Evolutionary conservation across 2,113 vertebrate genomes (phyloP).

Genomic region (Thamnophis sirtalis): DNA sequence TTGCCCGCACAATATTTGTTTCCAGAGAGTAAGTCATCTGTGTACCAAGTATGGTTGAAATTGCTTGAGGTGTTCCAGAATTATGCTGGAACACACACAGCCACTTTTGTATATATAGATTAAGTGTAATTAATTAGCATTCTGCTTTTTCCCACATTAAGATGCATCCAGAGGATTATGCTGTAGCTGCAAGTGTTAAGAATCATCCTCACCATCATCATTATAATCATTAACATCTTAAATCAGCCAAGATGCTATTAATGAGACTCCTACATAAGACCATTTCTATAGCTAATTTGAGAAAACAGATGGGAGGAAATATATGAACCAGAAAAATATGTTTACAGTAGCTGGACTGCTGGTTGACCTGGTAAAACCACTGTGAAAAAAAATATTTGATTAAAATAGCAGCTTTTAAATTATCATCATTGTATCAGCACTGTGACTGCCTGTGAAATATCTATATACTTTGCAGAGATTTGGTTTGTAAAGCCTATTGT

Average conservation of each 20-base stretch:
- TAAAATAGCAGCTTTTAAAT: background rate
- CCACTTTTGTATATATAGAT: background rate
- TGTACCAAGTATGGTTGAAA: no score
- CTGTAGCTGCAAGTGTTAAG: background rate
- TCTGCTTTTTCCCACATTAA: background rate
- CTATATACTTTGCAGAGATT: background rate
- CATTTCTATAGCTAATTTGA: background rate
- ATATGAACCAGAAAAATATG: background rate
- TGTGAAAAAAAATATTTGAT: background rate
- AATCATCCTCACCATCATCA: background rate
- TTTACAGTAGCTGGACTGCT: background rate
- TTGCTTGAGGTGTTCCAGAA: no score
- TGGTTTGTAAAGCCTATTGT: background rate
- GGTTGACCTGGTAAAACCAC: background rate
- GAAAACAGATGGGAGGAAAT: background rate
- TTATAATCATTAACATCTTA: background rate
- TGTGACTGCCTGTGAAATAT: background rate
- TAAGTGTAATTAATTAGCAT: background rate
- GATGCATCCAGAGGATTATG: conserved; percentile 7
- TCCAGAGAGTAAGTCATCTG: no score
- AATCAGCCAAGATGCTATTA: background rate
- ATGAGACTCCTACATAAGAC: background rate
- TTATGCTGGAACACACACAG: no score
- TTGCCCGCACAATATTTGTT: no score
- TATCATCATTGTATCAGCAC: background rate